Conservation (phyloP, 1,140 invertebrate species). For the Drosophila micromelanica region DNA sequence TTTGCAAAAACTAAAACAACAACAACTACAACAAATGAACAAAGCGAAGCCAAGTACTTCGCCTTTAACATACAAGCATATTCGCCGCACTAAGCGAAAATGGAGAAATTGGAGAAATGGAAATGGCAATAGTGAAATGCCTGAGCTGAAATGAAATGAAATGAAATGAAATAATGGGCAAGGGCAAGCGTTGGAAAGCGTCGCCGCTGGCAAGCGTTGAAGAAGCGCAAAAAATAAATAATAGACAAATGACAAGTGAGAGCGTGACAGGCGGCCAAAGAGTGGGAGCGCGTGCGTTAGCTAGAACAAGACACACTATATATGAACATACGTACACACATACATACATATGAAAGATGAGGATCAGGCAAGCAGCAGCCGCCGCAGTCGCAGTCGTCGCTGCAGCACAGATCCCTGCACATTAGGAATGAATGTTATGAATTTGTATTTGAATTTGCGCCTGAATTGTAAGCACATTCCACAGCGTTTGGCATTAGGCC, state of each 20-base stretch:
- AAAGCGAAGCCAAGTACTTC: constrained; percentile 50
- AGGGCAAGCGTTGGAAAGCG: constrained; percentile 43
- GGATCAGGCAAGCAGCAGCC: constrained; percentile 21
- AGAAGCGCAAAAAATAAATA: constrained; percentile 9
- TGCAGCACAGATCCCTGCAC: constrained; percentile 26
- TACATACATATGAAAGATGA: constrained; percentile 12
- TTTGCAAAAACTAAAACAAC: constrained; percentile 62
- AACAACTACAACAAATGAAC: constrained; percentile 41
- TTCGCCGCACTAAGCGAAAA: constrained; percentile 47
- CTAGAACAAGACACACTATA: neutral
- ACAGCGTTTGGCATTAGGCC: neutral
- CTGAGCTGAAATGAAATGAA: constrained; percentile 39
- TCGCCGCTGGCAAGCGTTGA: neutral
- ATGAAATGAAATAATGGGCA: constrained; percentile 41
- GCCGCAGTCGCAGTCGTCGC: neutral
- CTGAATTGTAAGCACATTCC: constrained; percentile 23
- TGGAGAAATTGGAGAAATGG: constrained; percentile 70
- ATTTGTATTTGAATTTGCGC: neutral
- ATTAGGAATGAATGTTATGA: constrained; percentile 19
- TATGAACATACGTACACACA: neutral
- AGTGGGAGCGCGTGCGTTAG: constrained; percentile 11
- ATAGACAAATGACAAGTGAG: constrained; percentile 33
- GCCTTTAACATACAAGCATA: constrained; percentile 21
- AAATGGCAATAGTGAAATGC: constrained; percentile 59
- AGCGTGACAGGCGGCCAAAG: constrained; percentile 11